These are phyloP conservation scores for Allophyes oxyacanthae DNA, from an alignment of 2,888 invertebrate genomes.

Conservation along the genomic window DNA sequence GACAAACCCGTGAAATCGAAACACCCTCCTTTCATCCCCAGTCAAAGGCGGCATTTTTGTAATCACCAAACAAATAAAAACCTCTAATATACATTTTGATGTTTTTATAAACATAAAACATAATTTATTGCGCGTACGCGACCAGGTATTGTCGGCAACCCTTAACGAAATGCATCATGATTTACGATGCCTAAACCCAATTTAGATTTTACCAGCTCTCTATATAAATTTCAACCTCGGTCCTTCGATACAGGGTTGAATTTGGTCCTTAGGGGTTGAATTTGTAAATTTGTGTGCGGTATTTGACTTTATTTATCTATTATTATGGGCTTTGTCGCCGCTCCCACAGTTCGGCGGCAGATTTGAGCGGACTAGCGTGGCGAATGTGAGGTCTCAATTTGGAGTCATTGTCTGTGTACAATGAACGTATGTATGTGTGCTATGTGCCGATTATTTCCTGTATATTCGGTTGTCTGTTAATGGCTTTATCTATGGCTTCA, in stretches of 20 bases:
- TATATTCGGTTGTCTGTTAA: conserved; percentile 48
- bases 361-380: conserved; percentile 72
- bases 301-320: conserved; percentile 80
- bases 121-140: conserved; percentile 59
- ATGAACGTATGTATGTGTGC: conserved; percentile 53
- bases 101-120: conserved; percentile 62
- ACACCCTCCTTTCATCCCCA: conserved; percentile 42
- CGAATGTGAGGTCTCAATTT: conserved; percentile 86
- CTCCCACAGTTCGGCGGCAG: conserved; percentile 68
- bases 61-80: conserved; percentile 58
- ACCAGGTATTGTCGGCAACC: conserved; percentile 63
- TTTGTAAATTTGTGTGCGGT: conserved; percentile 56
- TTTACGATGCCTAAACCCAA: conserved; percentile 53
- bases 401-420: conserved; percentile 75
- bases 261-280: conserved; percentile 11
- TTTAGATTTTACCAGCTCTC: conserved; percentile 21
- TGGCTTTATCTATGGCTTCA: conserved; percentile 52
- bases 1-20: conserved; percentile 46
- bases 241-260: conserved; percentile 20
- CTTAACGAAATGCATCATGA: conserved; percentile 67
- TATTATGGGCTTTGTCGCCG: conserved; percentile 73
- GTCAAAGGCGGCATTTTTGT: conserved; percentile 53
- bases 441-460: conserved; percentile 49
- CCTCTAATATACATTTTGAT: conserved; percentile 59
- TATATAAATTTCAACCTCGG: conserved; percentile 1